Evolutionary conservation across 2,888 invertebrate genomes (phyloP), one percentile per base, ranked within the genome.

Genomic region (Leptinotarsa rubiginosa): DNA sequence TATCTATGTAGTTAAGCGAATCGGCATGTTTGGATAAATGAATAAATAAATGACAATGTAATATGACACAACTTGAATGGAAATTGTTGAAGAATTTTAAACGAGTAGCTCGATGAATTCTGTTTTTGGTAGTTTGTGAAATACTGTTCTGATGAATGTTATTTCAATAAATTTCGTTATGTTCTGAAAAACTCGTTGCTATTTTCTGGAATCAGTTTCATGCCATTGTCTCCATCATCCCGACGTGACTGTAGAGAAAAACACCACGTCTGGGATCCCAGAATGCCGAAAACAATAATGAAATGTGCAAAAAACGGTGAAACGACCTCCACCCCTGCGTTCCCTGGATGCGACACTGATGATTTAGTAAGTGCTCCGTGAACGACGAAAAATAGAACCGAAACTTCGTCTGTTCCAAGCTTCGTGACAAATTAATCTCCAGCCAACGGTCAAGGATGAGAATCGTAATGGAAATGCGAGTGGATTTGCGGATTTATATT

Each of bases 271-370:
- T 59, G 69, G 70, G 64, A 70, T 67, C 66, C 31, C 77, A 72
- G 74, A 71, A 73, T 70, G 81, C 81, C 81, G 81, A 83, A 80
- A 82, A 82, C 80, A 80, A 81, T 62, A 62, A 62, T 80, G 81
- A 82, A 82, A 82, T 77, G 74, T 66, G 74, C 79, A 76, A 82
- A 82, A 82, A 83, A 80, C 75, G 56, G 56, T 31, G 72, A 75
- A 78, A 81, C 78, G 79, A 79, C 79, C 80, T 41, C 18, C 3
- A 62, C 62, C 62, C 31, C 12, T 10, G 41, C 77, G 56, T 65
- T 72, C 56, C 69, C 72, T 80, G 79, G 77, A 81, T 75, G 77
- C 69, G 81, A 79, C 79, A 70, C 71, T 71, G 75, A 81, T 82
- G 81, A 82, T 81, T 81, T 81, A 81, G 72, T 78, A 80, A 81